Evolutionary conservation across 1,140 invertebrate genomes (phyloP).

Genomic region (Drosophila trapezifrons): DNA sequence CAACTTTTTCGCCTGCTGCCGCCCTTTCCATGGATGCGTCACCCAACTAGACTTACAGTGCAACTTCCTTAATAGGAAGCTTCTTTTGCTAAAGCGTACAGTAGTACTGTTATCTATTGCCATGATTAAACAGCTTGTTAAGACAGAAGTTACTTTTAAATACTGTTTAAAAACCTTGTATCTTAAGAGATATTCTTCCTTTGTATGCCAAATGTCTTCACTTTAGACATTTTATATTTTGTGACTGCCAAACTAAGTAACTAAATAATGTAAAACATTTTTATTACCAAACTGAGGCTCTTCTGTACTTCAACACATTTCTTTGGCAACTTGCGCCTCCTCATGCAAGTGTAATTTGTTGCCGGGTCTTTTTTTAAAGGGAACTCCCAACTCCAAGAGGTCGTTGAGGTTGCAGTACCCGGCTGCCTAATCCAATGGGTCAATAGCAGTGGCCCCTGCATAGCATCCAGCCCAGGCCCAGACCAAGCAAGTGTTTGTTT

Average conservation of each 20-base stretch:
- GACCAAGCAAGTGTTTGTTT: conserved; percentile 47
- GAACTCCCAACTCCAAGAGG: conserved; percentile 33
- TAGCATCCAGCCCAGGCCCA: conserved; percentile 9
- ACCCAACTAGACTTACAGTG: conserved; percentile 27
- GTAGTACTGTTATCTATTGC: too few relatives aligned
- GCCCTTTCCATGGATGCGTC: conserved; percentile 56
- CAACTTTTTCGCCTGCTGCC: conserved; percentile 15
- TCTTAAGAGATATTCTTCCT: background rate
- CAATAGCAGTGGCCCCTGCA: conserved; percentile 52
- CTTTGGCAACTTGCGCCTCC: conserved; percentile 19
- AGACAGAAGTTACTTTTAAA: too few relatives aligned
- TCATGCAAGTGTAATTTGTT: conserved; percentile 56
- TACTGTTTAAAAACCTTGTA: too few relatives aligned
- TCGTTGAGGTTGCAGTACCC: conserved; percentile 52
- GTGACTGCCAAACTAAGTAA: background rate
- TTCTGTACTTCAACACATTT: conserved; percentile 36
- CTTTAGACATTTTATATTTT: background rate
- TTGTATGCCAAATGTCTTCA: background rate
- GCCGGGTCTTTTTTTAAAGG: conserved; percentile 18
- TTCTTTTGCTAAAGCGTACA: too few relatives aligned
- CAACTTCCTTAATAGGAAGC: background rate
- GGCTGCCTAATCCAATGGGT: conserved; percentile 75
- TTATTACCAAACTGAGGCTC: background rate
- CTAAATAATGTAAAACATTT: background rate
- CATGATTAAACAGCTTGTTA: too few relatives aligned